Percentiles rank a stretch among this genome's conserved stretches.
These are phyloP conservation scores for Zaprionus vittiger DNA, from an alignment of 1,140 invertebrate species.

Conservation along the genomic window DNA sequence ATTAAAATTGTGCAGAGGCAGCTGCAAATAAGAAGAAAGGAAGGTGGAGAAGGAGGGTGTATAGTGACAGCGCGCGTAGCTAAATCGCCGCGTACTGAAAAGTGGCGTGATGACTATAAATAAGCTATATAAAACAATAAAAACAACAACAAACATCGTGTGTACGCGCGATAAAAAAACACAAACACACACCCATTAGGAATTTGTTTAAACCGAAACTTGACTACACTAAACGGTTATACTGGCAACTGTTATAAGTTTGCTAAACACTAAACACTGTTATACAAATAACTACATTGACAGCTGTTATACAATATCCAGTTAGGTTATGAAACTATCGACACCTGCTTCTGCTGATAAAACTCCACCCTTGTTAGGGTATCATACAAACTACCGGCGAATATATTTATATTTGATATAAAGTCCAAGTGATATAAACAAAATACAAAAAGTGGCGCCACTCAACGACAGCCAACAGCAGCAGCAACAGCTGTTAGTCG, in stretches of 20 bases:
- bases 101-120: constrained; percentile 78
- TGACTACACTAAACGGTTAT: not conserved
- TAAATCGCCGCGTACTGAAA: constrained; percentile 46
- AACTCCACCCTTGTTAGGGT: not conserved
- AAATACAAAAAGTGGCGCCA: constrained; percentile 45
- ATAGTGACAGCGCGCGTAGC: not conserved
- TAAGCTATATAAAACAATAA: constrained; percentile 61
- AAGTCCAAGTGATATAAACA: constrained; percentile 22
- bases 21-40: not conserved
- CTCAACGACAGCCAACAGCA: not conserved
- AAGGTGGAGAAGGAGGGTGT: no score
- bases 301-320: not conserved
- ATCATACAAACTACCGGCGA: constrained; percentile 2
- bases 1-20: constrained; percentile 39
- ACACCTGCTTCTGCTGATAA: not conserved
- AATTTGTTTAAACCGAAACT: not conserved
- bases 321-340: not conserved
- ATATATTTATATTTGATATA: not conserved
- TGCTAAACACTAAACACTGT: not conserved
- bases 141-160: constrained; percentile 45
- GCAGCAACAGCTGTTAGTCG: constrained; percentile 31
- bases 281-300: not conserved
- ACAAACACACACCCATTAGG: not conserved
- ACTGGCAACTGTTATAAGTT: not conserved
- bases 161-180: constrained; percentile 56